phyloP scores from a whole-genome alignment of 1,140 invertebrate species.

The Probaryconus sp. region DNA sequence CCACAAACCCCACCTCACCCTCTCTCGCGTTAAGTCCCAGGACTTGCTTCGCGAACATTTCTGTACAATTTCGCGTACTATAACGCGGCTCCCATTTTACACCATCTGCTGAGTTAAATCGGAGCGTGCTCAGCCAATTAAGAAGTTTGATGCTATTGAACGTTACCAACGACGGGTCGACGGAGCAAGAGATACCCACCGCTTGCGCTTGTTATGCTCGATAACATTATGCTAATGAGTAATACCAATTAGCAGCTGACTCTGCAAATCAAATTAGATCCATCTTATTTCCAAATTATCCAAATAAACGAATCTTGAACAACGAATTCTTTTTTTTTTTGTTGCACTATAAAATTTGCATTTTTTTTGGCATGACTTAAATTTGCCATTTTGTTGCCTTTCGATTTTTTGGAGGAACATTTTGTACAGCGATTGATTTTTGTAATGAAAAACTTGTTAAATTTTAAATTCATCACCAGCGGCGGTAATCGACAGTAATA shows the following conservation, averaged over 20 bases:
- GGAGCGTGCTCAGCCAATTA: constrained; percentile 67
- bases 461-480: too few relatives aligned
- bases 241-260: constrained; percentile 65
- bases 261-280: constrained; percentile 60
- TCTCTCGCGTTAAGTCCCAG: constrained; percentile 36
- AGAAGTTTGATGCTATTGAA: constrained; percentile 70
- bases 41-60: constrained; percentile 52
- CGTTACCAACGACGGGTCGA: constrained; percentile 62
- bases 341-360: too few relatives aligned
- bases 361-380: too few relatives aligned
- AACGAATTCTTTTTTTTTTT: not conserved
- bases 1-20: constrained; percentile 5
- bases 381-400: not conserved
- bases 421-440: too few relatives aligned
- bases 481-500: too few relatives aligned
- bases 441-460: too few relatives aligned
- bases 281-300: constrained; percentile 52
- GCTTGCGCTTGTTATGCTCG: constrained; percentile 63
- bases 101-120: constrained; percentile 65
- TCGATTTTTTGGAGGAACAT: too few relatives aligned
- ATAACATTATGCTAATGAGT: constrained; percentile 69
- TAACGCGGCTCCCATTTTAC: constrained; percentile 64
- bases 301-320: constrained; percentile 9
- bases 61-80: constrained; percentile 60
- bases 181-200: constrained; percentile 63